These are phyloP conservation scores for Hippopotamyrus pictus DNA, from an alignment of 2,797 vertebrate genomes.

Conservation along the genomic window DNA sequence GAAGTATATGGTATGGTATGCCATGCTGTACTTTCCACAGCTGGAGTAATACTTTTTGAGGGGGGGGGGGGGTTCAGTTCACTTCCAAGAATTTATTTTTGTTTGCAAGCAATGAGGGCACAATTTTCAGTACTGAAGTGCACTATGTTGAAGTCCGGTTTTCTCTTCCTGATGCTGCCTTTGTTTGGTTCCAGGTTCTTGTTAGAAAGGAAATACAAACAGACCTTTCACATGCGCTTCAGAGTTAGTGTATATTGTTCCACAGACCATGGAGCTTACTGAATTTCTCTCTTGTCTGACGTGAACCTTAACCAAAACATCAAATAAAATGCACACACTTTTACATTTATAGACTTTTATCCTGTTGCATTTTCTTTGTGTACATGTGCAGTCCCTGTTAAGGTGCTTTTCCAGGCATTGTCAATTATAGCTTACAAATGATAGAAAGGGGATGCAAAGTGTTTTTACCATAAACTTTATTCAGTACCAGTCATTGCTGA, in stretches of 20 bases:
- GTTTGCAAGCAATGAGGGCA: slow-evolving; percentile 5
- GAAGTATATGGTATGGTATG: slow-evolving; percentile 15
- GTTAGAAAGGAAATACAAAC: slow-evolving; percentile 14
- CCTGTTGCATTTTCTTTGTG: not conserved
- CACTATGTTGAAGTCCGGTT: not conserved
- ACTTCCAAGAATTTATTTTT: not conserved
- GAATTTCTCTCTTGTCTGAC: slow-evolving; percentile 16
- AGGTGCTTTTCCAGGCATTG: not conserved
- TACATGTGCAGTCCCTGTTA: not conserved
- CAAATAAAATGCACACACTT: slow-evolving; percentile 20
- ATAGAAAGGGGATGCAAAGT: not conserved
- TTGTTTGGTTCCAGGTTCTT: slow-evolving; percentile 15
- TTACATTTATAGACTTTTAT: slow-evolving; percentile 17
- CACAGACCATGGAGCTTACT: not conserved
- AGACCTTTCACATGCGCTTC: not conserved
- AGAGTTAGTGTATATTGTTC: slow-evolving; percentile 14
- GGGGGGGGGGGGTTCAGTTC: not conserved
- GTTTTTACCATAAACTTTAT: not conserved
- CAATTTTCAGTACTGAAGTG: not conserved
- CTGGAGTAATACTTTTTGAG: not conserved
- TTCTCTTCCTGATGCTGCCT: slow-evolving; percentile 10
- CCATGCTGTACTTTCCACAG: not conserved
- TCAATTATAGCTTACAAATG: not conserved
- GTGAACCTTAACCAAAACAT: slow-evolving; percentile 21
- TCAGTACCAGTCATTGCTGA: not conserved